Evolutionary conservation across 2,888 invertebrate genomes (phyloP).

Genomic region (Piscicola geometra): DNA sequence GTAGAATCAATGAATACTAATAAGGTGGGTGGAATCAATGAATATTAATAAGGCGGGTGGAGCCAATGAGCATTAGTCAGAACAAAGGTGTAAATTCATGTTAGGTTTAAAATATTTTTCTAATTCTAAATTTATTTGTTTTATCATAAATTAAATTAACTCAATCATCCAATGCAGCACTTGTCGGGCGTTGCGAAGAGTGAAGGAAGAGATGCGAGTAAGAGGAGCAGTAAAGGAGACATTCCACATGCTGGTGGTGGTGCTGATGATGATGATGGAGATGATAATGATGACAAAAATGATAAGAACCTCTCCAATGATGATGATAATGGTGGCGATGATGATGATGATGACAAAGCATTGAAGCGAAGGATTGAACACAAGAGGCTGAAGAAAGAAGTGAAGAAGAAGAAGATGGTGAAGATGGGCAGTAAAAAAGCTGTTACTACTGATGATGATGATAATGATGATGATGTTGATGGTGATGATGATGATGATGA

Average conservation of each 20-base stretch:
- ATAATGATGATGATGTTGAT: slow-evolving; percentile 57
- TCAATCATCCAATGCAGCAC: not conserved
- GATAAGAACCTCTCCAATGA: not conserved
- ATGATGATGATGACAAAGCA: not conserved
- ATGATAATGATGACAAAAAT: no score
- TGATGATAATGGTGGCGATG: slow-evolving; percentile 1
- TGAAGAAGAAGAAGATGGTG: not conserved
- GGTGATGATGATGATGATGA: slow-evolving; percentile 26
- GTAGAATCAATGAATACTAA: no score
- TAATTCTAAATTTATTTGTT: no score
- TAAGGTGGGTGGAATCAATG: no score
- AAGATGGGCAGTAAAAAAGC: no score
- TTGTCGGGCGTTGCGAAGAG: not conserved
- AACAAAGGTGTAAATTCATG: no score
- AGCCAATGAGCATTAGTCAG: no score
- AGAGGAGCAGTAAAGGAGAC: not conserved
- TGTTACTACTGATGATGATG: slow-evolving; percentile 70
- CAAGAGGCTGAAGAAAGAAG: not conserved
- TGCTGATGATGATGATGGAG: not conserved
- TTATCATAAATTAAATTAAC: no score
- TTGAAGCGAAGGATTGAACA: not conserved
- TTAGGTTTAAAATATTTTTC: no score
- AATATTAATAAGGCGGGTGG: no score
- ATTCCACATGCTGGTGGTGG: not conserved
- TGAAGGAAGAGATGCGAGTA: not conserved